Percentiles rank a stretch among this genome's conserved stretches.
phyloP scores from a whole-genome alignment of 2,888 invertebrate genomes.

The Eupithecia abbreviata region DNA sequence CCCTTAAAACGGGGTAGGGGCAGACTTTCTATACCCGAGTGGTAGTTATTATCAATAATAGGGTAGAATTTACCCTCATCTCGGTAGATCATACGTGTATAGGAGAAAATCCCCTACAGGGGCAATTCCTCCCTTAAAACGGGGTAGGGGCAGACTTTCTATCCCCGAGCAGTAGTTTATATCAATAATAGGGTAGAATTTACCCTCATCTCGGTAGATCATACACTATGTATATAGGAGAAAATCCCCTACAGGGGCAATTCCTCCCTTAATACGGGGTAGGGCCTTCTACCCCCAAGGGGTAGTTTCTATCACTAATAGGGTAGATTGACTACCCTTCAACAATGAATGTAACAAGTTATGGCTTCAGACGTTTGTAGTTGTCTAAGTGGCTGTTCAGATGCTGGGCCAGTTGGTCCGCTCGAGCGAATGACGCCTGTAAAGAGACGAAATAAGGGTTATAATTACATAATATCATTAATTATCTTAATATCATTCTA shows the following conservation, averaged over 20 bases:
- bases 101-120: not conserved
- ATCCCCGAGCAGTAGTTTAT: too few relatives aligned
- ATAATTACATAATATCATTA: too few relatives aligned
- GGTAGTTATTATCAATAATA: too few relatives aligned
- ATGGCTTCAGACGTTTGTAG: conserved; percentile 78
- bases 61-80: too few relatives aligned
- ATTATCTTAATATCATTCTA: too few relatives aligned
- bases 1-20: not conserved
- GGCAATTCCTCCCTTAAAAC: not conserved
- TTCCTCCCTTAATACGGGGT: not conserved
- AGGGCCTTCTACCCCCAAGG: not conserved
- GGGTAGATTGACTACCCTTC: not conserved
- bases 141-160: not conserved
- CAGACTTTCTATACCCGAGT: too few relatives aligned
- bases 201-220: too few relatives aligned
- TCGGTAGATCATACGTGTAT: too few relatives aligned
- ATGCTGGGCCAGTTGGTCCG: conserved; percentile 77
- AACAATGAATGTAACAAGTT: conserved; percentile 20
- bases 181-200: too few relatives aligned
- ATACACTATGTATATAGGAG: too few relatives aligned
- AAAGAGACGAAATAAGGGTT: conserved; percentile 22
- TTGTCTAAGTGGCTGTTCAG: conserved; percentile 80
- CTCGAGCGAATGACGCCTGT: conserved; percentile 77
- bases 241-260: not conserved
- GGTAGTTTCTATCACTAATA: conserved; percentile 6